Evolutionary conservation across 2,888 invertebrate genomes (phyloP).

Genomic region (Endotricha flammealis): DNA sequence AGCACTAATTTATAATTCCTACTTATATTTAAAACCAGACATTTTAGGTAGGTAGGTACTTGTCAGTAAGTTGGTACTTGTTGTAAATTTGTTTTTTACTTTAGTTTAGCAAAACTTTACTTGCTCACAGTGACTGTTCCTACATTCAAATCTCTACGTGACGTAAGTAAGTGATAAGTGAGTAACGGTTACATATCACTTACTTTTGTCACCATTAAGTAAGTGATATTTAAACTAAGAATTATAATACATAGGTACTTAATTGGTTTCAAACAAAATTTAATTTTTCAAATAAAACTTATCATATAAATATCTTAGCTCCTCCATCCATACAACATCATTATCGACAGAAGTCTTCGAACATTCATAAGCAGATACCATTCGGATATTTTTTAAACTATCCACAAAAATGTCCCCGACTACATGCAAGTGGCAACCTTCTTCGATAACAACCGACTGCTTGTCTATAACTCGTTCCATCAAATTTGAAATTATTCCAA

Average conservation of each 20-base stretch:
- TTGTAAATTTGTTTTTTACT: too few species aligned
- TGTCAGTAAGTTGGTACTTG: too few species aligned
- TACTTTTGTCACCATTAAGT: too few species aligned
- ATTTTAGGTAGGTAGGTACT: too few species aligned
- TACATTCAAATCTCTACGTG: too few species aligned
- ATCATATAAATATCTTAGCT: slow-evolving; percentile 60
- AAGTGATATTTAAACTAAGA: neutral
- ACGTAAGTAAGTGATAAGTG: too few species aligned
- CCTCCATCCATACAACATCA: slow-evolving; percentile 65
- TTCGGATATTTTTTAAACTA: slow-evolving; percentile 38
- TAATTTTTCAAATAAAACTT: slow-evolving; percentile 51
- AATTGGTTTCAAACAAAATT: neutral
- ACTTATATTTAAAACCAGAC: too few species aligned
- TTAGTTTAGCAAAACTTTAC: too few species aligned
- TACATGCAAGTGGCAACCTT: slow-evolving; percentile 48
- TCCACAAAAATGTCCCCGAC: slow-evolving; percentile 65
- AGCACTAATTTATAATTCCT: too few species aligned
- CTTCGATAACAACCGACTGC: slow-evolving; percentile 35
- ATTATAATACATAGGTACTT: too few species aligned
- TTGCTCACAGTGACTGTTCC: too few species aligned
- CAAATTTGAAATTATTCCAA: slow-evolving; percentile 46
- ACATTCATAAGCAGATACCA: slow-evolving; percentile 58
- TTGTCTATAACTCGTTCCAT: slow-evolving; percentile 39
- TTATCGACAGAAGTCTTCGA: slow-evolving; percentile 41
- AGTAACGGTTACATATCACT: too few species aligned